Evolutionary conservation across 2,888 invertebrate genomes (phyloP), one percentile per base, ranked within the genome.

Genomic region (Polyommatus iphigenia): DNA sequence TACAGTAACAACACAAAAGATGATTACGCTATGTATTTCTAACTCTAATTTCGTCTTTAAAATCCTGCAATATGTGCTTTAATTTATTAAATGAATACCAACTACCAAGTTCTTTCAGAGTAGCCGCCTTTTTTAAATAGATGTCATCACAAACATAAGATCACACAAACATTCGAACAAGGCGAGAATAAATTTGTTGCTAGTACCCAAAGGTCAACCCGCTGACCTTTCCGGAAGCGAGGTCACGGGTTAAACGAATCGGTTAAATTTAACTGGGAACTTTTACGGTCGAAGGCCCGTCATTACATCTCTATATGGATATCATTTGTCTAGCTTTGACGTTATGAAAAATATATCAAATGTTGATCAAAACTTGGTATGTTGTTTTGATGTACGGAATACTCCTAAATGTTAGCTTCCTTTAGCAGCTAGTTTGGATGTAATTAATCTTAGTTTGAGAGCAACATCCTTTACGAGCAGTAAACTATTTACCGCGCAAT

Each of bases 171-270:
- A 81, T 80, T 80, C 80, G 79, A 80, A 82, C 80, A 81, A 82
- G 81, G 81, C 83, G 81, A 83, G 84, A 83, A 84, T 84, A 83
- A 87, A 88, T 89, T 87, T 85, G 84, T 86, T 84, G 81, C 84
- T 81, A 83, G 76, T 78, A 73, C 81, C 80, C 79, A 88, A 88
- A 91, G 91, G 92, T 90, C 89, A 85, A 80, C 76, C 79, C 79
- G 79, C 79, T 85, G 90, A 91, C 92, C 92, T 92, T 89, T 90
- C 83, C 87, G 86, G 90, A 89, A 88, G 89, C 91, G 85, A 92
- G 92, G 92, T 83, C 87, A 78, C 67, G 82, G 82, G 78, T 62
- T 78, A 46, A 77, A 78, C 77, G 54, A 72, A 77, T 78, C 36
- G 72, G 72, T 73, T 73, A 59, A 57, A 77, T 71, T 71, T 77